Conservation (phyloP, 2,888 invertebrate species). For the Megalurothrips usitatus region DNA sequence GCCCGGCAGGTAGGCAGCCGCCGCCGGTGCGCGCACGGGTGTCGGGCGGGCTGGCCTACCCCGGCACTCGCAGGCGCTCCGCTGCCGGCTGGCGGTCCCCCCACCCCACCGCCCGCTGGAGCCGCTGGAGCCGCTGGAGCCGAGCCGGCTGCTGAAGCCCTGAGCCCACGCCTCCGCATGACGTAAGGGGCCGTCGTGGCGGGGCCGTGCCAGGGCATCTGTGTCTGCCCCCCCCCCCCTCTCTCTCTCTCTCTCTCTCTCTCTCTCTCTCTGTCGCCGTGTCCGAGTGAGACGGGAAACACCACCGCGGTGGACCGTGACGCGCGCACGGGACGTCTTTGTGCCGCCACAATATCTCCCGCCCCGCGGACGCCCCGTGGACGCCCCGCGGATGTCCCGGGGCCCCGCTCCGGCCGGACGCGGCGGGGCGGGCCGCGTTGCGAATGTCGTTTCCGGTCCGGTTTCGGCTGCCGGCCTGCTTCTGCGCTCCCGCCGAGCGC, state of each 20-base stretch:
- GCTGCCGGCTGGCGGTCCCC: no score
- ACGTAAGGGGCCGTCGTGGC: neutral
- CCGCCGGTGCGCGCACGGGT: no score
- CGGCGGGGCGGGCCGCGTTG: neutral
- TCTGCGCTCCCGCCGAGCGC: neutral
- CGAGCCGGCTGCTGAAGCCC: neutral
- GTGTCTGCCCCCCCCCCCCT: neutral
- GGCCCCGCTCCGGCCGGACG: no score
- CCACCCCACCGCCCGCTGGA: no score
- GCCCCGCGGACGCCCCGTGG: no score
- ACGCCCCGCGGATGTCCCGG: no score
- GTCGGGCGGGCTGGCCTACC: no score
- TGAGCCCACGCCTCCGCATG: conserved; percentile 1
- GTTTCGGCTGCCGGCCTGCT: neutral
- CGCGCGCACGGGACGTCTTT: neutral
- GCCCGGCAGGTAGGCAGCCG: no score
- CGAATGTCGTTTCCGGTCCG: conserved; percentile 24
- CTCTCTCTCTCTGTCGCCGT: neutral
- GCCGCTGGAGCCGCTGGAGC: no score
- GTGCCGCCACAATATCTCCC: no score
- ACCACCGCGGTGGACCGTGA: neutral
- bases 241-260: neutral
- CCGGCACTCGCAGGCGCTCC: no score
- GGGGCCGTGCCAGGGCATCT: neutral
- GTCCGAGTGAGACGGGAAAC: no score